These are phyloP conservation scores for Eledone cirrhosa DNA, from an alignment of 2,888 invertebrate genomes.

Conservation along the genomic window DNA sequence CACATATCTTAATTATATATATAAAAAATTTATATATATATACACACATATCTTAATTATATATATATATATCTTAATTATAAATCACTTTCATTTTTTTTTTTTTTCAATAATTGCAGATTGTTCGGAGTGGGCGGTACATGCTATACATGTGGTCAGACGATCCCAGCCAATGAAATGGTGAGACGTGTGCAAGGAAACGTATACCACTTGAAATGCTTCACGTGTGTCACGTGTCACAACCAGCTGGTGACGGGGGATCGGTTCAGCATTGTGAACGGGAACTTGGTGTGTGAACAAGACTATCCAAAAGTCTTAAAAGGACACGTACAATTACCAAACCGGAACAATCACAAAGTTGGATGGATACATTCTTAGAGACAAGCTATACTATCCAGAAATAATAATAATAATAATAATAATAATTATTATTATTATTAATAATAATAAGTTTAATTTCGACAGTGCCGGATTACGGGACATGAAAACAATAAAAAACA, in stretches of 20 bases:
- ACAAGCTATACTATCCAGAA: not conserved
- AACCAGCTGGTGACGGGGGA: conserved; percentile 89
- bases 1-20: no score
- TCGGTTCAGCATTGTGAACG: conserved; percentile 90
- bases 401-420: conserved; percentile 27
- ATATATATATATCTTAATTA: not conserved
- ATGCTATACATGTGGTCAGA: conserved; percentile 90
- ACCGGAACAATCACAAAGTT: conserved; percentile 56
- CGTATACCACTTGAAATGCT: conserved; percentile 95
- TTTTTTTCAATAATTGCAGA: conserved; percentile 73
- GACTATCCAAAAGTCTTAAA: conserved; percentile 90
- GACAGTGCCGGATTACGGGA: no score
- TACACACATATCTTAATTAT: no score
- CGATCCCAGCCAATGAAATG: conserved; percentile 91
- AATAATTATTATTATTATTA: conserved; percentile 7
- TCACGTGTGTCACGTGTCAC: conserved; percentile 92
- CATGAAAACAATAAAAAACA: no score
- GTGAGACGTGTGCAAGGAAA: conserved; percentile 81
- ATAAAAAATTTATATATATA: not conserved
- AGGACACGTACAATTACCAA: conserved; percentile 49
- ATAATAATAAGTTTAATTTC: not conserved
- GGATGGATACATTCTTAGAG: conserved; percentile 27
- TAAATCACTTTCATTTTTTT: not conserved
- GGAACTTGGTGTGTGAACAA: conserved; percentile 91
- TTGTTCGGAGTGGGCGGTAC: conserved; percentile 90